Percentiles rank a stretch among this genome's conserved stretches.
These are phyloP conservation scores for Lasioglossum oenotherae DNA, from an alignment of 2,888 invertebrate genomes.

Conservation along the genomic window DNA sequence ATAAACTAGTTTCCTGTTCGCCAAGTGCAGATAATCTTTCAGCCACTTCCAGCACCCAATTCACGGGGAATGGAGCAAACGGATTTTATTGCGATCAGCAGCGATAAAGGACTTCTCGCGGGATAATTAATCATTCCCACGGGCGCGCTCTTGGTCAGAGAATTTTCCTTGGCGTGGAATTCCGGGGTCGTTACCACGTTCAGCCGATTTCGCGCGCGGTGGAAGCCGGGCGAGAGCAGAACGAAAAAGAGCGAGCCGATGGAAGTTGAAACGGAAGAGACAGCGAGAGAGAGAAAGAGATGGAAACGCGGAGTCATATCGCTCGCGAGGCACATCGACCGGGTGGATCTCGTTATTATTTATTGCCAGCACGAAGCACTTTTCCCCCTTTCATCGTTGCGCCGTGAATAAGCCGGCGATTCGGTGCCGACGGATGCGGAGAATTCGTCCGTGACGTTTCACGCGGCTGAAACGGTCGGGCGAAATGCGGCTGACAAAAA, in stretches of 20 bases:
- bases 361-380: slow-evolving; percentile 68
- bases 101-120: slow-evolving; percentile 5
- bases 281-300: neutral
- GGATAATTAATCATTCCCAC: slow-evolving; percentile 11
- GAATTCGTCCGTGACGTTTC: slow-evolving; percentile 70
- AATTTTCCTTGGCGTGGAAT: slow-evolving; percentile 10
- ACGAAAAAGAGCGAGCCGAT: slow-evolving; percentile 8
- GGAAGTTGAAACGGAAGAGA: slow-evolving; percentile 3
- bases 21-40: neutral
- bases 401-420: slow-evolving; percentile 62
- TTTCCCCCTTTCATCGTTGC: slow-evolving; percentile 62
- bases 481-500: slow-evolving; percentile 43
- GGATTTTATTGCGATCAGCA: slow-evolving; percentile 12
- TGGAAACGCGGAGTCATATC: slow-evolving; percentile 57
- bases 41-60: neutral
- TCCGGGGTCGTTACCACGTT: slow-evolving; percentile 36
- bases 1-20: neutral
- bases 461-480: slow-evolving; percentile 49
- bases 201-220: slow-evolving; percentile 23
- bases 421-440: slow-evolving; percentile 59
- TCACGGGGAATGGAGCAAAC: neutral
- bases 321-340: slow-evolving; percentile 65
- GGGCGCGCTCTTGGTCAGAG: neutral
- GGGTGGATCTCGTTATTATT: slow-evolving; percentile 70
- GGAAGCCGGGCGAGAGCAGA: neutral